Conservation (phyloP, 2,113 vertebrate species). For the Phyllostomus hastatus region DNA sequence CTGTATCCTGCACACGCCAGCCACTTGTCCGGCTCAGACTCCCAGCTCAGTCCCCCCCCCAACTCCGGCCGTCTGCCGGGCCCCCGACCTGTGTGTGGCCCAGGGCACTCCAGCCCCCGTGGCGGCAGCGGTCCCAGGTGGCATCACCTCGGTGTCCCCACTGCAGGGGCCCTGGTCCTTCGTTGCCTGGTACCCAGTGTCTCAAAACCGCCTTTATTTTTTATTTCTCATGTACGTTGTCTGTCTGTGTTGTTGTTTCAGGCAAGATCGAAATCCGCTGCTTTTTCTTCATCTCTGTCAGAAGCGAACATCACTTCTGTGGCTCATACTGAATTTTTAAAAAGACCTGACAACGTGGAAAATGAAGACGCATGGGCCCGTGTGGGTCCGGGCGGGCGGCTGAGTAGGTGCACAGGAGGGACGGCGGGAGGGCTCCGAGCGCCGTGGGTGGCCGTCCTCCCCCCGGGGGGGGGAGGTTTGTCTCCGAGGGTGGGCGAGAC, state of each 20-base stretch:
- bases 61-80: fast-evolving
- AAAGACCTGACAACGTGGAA: not conserved
- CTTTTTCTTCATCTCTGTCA: not conserved
- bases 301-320: not conserved
- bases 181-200: fast-evolving
- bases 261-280: not conserved
- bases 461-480: fast-evolving
- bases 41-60: fast-evolving
- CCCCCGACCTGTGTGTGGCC: fast-evolving
- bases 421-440: not conserved
- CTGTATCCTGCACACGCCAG: not conserved
- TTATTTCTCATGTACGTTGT: not conserved
- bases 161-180: not conserved
- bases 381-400: fast-evolving
- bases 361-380: not conserved
- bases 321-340: not conserved
- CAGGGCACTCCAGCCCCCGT: fast-evolving
- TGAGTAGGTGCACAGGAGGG: not conserved
- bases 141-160: fast-evolving
- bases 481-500: fast-evolving
- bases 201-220: too few relatives aligned
- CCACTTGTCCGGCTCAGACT: too few relatives aligned
- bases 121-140: fast-evolving
- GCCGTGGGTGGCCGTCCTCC: fast-evolving
- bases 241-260: not conserved